Evolutionary conservation across 1,140 invertebrate species (phyloP), one percentile per base, ranked within the genome.

Genomic region (Dendroctonus ponderosae): DNA sequence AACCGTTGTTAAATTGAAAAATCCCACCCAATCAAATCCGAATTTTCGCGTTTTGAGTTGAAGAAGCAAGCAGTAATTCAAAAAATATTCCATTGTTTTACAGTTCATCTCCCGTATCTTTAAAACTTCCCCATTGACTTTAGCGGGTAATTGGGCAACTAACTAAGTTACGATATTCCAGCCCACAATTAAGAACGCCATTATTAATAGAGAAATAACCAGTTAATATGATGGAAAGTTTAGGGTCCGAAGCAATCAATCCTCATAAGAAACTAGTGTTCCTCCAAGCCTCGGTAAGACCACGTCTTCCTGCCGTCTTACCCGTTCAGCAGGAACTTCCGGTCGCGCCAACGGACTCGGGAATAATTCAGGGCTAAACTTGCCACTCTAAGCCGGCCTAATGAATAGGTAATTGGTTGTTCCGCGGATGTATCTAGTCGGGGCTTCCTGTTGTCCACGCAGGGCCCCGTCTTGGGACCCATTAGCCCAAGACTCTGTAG

Each of bases 261-360:
- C 12, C 43, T 12, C 8, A 46, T 46, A 46, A 46, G 12, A 46
- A 46, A 11, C 43, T 46, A 12, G 43, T 46, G 8, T 9, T 46
- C 12, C 43, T 46, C 12, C 12, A 46, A 11, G 12, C 43, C 43
- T 11, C 8, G 12, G 8, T 46, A 46, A 46, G 43, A 46, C 43
- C 12, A 38, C 53, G 37, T 56, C 62, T 65, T 65, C 62, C 62
- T 65, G 62, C 52, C 54, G 75, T 76, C 75, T 76, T 76, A 75
- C 74, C 73, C 72, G 73, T 73, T 73, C 74, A 41, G 26, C 74
- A 71, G 74, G 72, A 75, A 75, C 73, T 75, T 56, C 48, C 54
- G 61, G 41, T 53, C 48, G 8, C 26, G 26, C 26, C 26, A 26
- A 26, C 26, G 26, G 26, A 11, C n/a, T 37, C 46, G 9, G 62